Percentiles rank a stretch among this genome's conserved stretches.
Conservation (phyloP, 2,797 vertebrate genomes). For the Alca torda region DNA sequence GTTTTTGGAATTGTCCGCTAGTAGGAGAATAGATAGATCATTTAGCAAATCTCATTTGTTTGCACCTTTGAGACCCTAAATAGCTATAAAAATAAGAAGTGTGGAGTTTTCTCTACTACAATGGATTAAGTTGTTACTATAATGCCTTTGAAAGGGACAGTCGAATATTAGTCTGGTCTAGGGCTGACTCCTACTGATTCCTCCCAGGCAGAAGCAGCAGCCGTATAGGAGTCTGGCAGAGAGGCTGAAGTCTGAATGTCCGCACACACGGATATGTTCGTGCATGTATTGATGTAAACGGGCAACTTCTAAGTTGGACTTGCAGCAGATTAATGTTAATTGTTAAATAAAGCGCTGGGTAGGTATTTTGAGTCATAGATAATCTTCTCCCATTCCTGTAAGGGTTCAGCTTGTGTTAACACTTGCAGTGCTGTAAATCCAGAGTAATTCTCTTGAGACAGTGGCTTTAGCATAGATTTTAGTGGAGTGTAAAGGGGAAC, state of each 20-base stretch:
- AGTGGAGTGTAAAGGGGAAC: not conserved
- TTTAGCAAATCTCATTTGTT: not conserved
- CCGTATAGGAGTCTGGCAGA: not conserved
- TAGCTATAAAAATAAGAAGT: not conserved
- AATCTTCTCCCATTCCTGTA: not conserved
- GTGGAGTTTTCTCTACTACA: not conserved
- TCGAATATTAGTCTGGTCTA: not conserved
- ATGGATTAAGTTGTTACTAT: not conserved
- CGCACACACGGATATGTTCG: fast-evolving
- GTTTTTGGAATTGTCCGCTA: not conserved
- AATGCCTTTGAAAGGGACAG: not conserved
- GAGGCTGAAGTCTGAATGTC: not conserved
- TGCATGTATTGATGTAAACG: not conserved
- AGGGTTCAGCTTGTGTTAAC: not conserved
- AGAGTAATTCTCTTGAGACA: not conserved
- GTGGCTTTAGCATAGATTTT: not conserved
- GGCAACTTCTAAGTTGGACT: not conserved
- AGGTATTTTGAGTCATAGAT: not conserved
- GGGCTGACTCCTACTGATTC: not conserved
- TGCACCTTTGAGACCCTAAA: not conserved
- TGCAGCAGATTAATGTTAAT: not conserved
- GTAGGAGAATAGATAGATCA: not conserved
- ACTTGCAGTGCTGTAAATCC: not conserved
- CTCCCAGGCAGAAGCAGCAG: not conserved
- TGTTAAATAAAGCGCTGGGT: not conserved